These are phyloP conservation scores for Philereme vetulata DNA, from an alignment of 2,888 invertebrate species.

Conservation along the genomic window DNA sequence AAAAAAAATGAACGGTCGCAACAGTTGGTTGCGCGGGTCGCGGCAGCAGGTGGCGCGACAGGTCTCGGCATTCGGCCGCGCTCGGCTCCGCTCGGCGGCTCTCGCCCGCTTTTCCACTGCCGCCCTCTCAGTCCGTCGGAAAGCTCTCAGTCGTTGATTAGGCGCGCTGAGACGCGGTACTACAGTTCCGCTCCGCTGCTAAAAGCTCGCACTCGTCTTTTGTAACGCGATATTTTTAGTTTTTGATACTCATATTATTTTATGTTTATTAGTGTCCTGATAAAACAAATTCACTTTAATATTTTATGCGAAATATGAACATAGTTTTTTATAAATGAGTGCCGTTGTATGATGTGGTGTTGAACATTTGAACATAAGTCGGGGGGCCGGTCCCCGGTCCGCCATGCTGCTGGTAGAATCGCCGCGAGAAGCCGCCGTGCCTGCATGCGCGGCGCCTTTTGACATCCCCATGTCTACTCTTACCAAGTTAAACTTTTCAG, in stretches of 20 bases:
- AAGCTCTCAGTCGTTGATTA: constrained; percentile 78
- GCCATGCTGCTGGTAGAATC: constrained; percentile 91
- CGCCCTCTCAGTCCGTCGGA: constrained; percentile 80
- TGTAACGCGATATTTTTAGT: constrained; percentile 39
- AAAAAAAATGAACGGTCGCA: constrained; percentile 81
- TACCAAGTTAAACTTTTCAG: constrained; percentile 75
- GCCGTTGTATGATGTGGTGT: constrained; percentile 60
- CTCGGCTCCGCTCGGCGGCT: constrained; percentile 54
- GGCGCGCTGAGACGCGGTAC: constrained; percentile 65
- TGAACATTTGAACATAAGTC: constrained; percentile 44
- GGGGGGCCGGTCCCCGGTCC: constrained; percentile 74
- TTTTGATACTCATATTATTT: constrained; percentile 17
- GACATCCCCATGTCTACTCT: constrained; percentile 77
- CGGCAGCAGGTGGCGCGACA: constrained; percentile 79
- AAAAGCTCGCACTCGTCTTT: constrained; percentile 55
- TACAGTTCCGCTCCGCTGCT: constrained; percentile 43
- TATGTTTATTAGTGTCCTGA: constrained; percentile 12
- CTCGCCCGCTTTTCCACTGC: constrained; percentile 67
- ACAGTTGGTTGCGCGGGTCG: constrained; percentile 70
- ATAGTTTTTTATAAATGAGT: constrained; percentile 30
- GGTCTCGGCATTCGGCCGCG: constrained; percentile 61
- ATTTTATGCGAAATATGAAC: neutral
- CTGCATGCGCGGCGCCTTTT: constrained; percentile 73
- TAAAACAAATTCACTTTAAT: constrained; percentile 2
- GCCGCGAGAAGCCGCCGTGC: constrained; percentile 89